Evolutionary conservation across 92 coral and sea anemone genomes (phyloP), one percentile per base, ranked within the genome.

Genomic region (Micromussa lordhowensis): DNA sequence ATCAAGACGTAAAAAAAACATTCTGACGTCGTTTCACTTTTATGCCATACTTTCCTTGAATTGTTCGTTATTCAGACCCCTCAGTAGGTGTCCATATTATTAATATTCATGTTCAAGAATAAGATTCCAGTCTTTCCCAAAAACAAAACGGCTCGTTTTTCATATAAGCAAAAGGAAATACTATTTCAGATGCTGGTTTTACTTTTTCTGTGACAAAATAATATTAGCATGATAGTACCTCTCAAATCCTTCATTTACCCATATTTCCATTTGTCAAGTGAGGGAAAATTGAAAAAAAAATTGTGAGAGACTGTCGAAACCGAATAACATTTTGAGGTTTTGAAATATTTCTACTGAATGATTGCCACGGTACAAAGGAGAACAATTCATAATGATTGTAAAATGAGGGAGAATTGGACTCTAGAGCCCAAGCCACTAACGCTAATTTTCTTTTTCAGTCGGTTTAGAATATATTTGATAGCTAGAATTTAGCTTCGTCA

Each of bases 1-100:
- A 82, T 49, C 30, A 35, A 68, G 68, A 82, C 86, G 86, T 68
- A 59, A 69, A 66, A n/a, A 28, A n/a, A n/a, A n/a, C 48, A 15
- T 70, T 36, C 6, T 82, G 66, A 49, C 86, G 77, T 73, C 77
- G 26, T 28, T 13, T 73, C 77, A 35, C 77, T 11, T 36, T 36
- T 73, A 26, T 73, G 77, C 18, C 77, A 73, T 0, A 7, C 28
- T 29, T 68, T 29, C 28, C 15, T 15, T 55, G 16, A 13, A 13
- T 10, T 54, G 1, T 55, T 55, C 4, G 2, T 10, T 54, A 16
- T 55, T 55, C 4, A 51, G 38, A 35, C 51, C 51, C 10, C 51
- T 44, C 51, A 44, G 51, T 13, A 8, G 51, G 51, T 7, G 51
- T 44, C 22, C 61, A 15, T 55, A 55, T n/a, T n/a, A n/a, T n/a